Conservation (phyloP, 2,113 vertebrate genomes). For the Ophthalmolycus amberensis region DNA sequence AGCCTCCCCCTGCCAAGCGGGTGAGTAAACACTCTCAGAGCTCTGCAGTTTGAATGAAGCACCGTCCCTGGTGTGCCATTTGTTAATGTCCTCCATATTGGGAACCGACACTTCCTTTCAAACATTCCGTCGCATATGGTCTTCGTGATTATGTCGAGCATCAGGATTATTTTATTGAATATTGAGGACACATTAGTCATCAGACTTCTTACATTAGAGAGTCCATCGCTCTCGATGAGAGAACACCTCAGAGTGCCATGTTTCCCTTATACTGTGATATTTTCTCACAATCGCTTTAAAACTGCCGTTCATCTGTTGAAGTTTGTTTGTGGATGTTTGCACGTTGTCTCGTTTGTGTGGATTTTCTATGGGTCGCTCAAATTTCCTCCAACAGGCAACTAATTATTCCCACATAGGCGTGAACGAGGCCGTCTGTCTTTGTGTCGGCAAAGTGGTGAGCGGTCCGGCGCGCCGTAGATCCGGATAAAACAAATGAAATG, state of each 20-base stretch:
- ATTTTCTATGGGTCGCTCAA: neutral
- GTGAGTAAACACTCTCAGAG: constrained; percentile 55
- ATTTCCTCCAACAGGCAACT: constrained; percentile 17
- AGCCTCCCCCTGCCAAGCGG: constrained; percentile 42
- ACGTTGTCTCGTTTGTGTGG: neutral
- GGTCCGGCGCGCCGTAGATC: constrained; percentile 11
- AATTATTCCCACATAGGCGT: constrained; percentile 21
- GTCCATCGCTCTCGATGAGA: neutral
- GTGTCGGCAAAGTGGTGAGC: constrained; percentile 17
- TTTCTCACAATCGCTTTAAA: neutral
- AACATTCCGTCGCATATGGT: neutral
- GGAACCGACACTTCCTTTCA: neutral
- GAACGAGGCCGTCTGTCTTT: constrained; percentile 32
- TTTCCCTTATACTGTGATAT: neutral
- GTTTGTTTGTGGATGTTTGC: neutral
- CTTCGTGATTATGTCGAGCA: neutral
- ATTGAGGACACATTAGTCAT: neutral
- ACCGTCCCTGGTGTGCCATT: constrained; percentile 35
- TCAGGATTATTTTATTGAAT: neutral
- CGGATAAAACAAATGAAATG: constrained; percentile 27
- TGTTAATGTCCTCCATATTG: constrained; percentile 35
- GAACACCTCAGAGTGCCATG: neutral
- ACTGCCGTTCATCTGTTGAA: neutral
- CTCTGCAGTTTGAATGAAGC: constrained; percentile 53
- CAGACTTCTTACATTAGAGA: neutral